Percentiles rank a stretch among this genome's conserved stretches.
Evolutionary conservation across 2,797 vertebrate genomes (phyloP).

Genomic region (Lithobates sylvaticus): DNA sequence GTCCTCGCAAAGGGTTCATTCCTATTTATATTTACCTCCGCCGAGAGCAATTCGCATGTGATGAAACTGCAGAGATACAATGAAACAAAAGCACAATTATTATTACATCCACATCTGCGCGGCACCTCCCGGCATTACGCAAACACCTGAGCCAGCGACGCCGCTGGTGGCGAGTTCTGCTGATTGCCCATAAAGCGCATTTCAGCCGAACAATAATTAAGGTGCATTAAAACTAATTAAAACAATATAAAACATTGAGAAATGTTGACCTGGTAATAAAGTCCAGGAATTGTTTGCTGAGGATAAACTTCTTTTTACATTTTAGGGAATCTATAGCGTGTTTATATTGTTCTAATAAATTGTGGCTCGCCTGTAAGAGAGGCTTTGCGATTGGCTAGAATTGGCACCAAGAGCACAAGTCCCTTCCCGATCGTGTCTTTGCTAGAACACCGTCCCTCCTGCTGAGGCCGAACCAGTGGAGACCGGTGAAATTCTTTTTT

Average conservation of each 20-base stretch:
- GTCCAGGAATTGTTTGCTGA: too few relatives aligned
- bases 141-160: constrained; percentile 3
- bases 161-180: constrained; percentile 56
- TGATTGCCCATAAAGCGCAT: constrained; percentile 71
- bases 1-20: neutral
- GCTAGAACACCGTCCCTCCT: too few relatives aligned
- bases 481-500: too few relatives aligned
- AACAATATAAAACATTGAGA: constrained; percentile 18
- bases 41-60: neutral
- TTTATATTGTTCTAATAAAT: too few relatives aligned
- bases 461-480: too few relatives aligned
- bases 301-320: too few relatives aligned
- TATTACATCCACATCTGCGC: constrained; percentile 4
- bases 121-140: neutral
- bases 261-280: too few relatives aligned
- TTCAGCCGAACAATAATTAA: constrained; percentile 69
- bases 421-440: too few relatives aligned
- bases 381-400: too few relatives aligned
- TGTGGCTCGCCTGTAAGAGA: too few relatives aligned
- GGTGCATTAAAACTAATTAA: constrained; percentile 72
- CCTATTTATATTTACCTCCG: neutral
- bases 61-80: neutral
- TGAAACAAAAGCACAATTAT: neutral
- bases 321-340: too few relatives aligned
- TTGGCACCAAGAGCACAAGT: too few relatives aligned